Evolutionary conservation across 2,113 vertebrate species (phyloP), one percentile per base, ranked within the genome.

Genomic region (Odontesthes bonariensis): DNA sequence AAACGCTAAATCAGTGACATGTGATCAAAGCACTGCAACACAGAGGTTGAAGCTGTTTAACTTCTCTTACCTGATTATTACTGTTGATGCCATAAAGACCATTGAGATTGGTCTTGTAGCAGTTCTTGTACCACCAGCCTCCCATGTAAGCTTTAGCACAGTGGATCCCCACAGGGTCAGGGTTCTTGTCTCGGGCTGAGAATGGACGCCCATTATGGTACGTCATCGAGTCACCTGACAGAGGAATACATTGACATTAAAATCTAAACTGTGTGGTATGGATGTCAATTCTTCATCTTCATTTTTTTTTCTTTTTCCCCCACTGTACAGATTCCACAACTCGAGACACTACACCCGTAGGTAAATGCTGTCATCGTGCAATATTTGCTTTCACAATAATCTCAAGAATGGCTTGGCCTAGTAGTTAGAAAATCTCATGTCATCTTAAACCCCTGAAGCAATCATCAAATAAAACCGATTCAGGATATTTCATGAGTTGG

Each of bases 71-170:
- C 96, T 97, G 95, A 85, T 97, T 96, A 86, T 97, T 94, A 3
- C 89, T 94, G 42, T 91, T 88, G 79, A 88, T 94, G 19, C 91
- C 94, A 0, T 96, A 97, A 66, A 95, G 94, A 32, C 97, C 96
- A 0, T 98, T 98, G 78, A 98, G 96, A 90, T 99, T 98, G 87
- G 96, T 94, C 0, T 96, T 96, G 83, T 98, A 97, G 88, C 97
- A 99, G 92, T 98, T 98, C 59, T 92, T 95, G 81, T 98, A 98
- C 97, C 97, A 99, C 97, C 97, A 99, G 59, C 96, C 97, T 23
- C 97, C 97, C 3, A 94, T 90, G 79, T 98, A 98, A 22, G 95
- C 94, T 38, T 91, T 93, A 0, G 97, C 94, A 12, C 97, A 98
- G 77, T 95, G 93, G 1, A 94, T 95, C 57, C 93, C 94, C 47